Evolutionary conservation across 1,140 invertebrate genomes (phyloP).

Genomic region (Orius insidiosus): DNA sequence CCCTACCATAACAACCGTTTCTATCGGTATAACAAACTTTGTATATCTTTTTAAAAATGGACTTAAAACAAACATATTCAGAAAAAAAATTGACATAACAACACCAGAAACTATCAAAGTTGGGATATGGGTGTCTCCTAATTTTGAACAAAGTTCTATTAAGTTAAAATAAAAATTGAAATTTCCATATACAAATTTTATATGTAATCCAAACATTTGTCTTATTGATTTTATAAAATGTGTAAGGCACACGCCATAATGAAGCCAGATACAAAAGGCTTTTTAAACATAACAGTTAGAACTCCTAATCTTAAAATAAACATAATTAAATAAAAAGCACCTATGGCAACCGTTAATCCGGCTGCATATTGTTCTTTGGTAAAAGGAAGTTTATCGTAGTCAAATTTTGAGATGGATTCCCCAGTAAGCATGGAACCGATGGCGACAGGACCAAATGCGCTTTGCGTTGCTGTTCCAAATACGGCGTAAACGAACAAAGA

Average conservation of each 20-base stretch:
- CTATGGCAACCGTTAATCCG: constrained; percentile 9
- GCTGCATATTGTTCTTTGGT: constrained; percentile 1
- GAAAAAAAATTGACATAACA: constrained; percentile 9
- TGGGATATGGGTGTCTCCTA: constrained; percentile 3
- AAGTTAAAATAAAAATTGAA: constrained; percentile 9
- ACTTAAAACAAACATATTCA: constrained; percentile 7
- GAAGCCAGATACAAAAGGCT: constrained; percentile 11
- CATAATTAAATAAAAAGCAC: constrained; percentile 8
- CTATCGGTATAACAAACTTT: constrained; percentile 11
- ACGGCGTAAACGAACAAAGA: constrained; percentile 60
- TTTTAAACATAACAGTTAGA: constrained; percentile 10
- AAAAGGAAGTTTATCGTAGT: not conserved
- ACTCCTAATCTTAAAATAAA: constrained; percentile 9
- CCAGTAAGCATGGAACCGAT: constrained; percentile 14
- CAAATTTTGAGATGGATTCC: constrained; percentile 6
- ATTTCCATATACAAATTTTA: constrained; percentile 8
- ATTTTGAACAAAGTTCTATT: constrained; percentile 1
- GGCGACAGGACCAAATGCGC: constrained; percentile 15
- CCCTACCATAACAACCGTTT: constrained; percentile 11
- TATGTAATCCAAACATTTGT: constrained; percentile 11
- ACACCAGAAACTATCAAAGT: constrained; percentile 8
- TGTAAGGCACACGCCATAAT: constrained; percentile 11
- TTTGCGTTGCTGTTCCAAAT: constrained; percentile 40
- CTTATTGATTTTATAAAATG: constrained; percentile 11
- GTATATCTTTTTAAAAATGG: constrained; percentile 10